phyloP scores from a whole-genome alignment of 1,140 invertebrate species.

The Cydia strobilella region DNA sequence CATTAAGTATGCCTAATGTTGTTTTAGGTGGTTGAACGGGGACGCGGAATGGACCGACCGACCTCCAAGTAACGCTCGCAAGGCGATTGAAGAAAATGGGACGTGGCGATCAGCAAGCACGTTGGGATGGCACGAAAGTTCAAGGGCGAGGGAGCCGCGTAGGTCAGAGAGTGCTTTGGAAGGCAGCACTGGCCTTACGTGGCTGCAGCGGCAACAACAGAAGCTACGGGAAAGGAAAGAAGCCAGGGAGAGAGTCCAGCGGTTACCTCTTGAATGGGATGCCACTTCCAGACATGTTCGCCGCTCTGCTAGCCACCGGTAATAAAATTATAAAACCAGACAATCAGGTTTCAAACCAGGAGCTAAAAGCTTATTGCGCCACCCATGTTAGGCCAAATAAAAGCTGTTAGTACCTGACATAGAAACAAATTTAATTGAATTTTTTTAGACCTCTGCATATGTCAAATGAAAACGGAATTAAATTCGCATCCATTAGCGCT shows the following conservation, averaged over 20 bases:
- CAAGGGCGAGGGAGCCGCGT: conserved; percentile 58
- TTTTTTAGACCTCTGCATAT: too few relatives aligned
- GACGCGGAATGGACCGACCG: conserved; percentile 68
- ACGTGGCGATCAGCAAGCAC: conserved; percentile 69
- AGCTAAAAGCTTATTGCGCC: neutral
- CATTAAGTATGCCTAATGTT: conserved; percentile 31
- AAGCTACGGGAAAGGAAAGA: conserved; percentile 86
- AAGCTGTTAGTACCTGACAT: too few relatives aligned
- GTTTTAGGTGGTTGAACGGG: conserved; percentile 68
- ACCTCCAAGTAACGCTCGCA: conserved; percentile 55
- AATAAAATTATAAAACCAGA: conserved; percentile 20
- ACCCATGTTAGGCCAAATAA: too few relatives aligned
- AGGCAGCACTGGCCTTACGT: conserved; percentile 82
- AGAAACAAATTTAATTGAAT: too few relatives aligned
- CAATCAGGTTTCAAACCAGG: neutral
- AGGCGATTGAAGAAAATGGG: conserved; percentile 59
- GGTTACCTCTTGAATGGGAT: conserved; percentile 84
- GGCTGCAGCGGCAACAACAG: conserved; percentile 89
- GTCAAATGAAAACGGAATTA: too few relatives aligned
- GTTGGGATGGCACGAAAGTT: conserved; percentile 63
- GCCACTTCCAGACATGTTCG: conserved; percentile 70
- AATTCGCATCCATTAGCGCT: too few relatives aligned
- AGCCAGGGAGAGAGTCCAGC: conserved; percentile 84
- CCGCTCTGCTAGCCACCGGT: conserved; percentile 77
- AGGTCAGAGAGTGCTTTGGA: conserved; percentile 63